Percentiles rank a stretch among this genome's conserved stretches.
phyloP scores from a whole-genome alignment of 2,797 vertebrate species.

The Taeniopygia guttata region DNA sequence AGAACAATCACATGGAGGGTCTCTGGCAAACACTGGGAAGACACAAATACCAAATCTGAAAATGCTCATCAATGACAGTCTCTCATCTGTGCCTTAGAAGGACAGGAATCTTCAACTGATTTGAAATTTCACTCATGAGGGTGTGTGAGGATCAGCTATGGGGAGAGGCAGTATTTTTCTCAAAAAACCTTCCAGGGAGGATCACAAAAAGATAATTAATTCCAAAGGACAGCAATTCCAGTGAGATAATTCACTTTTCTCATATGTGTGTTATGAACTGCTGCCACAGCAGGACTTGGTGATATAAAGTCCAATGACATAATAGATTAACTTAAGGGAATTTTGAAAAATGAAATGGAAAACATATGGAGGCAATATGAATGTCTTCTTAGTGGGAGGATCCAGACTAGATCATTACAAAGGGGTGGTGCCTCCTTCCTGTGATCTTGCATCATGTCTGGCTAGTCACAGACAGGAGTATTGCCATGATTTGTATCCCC shows the following conservation, averaged over 20 bases:
- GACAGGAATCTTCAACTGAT: not conserved
- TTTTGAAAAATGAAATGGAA: not conserved
- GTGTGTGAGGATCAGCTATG: not conserved
- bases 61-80: not conserved
- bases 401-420: not conserved
- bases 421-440: not conserved
- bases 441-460: not conserved
- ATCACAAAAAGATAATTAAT: not conserved
- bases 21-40: not conserved
- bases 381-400: not conserved
- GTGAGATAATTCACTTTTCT: not conserved
- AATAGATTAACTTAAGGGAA: not conserved
- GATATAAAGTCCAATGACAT: not conserved
- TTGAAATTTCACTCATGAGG: not conserved
- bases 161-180: not conserved
- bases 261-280: not conserved
- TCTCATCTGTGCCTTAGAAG: not conserved
- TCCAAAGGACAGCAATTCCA: not conserved
- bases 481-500: not conserved
- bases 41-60: not conserved
- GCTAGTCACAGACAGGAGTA: not conserved
- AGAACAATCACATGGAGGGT: not conserved
- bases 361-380: not conserved
- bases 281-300: not conserved
- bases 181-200: not conserved